phyloP scores from a whole-genome alignment of 2,888 invertebrate genomes.

The Clistopyga incitator region DNA sequence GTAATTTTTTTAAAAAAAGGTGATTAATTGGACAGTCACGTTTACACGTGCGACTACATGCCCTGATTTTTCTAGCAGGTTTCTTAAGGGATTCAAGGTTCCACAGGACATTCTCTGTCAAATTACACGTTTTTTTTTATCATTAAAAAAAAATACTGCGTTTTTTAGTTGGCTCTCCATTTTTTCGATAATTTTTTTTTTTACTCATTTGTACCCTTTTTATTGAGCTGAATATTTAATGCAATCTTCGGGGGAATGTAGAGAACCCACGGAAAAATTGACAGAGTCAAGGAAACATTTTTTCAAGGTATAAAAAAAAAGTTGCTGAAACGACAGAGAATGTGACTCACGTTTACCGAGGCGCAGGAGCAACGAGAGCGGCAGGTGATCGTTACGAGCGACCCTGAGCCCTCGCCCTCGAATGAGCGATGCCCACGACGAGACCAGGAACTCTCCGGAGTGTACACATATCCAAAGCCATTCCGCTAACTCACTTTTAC shows the following conservation, averaged over 20 bases:
- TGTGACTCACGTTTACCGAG: background rate
- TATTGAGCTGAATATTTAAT: background rate
- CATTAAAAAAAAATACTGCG: too few relatives aligned
- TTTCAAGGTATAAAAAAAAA: background rate
- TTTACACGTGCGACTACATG: slow-evolving; percentile 45
- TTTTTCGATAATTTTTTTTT: background rate
- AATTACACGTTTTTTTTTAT: too few relatives aligned
- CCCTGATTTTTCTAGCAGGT: slow-evolving; percentile 54
- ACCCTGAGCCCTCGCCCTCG: slow-evolving; percentile 24
- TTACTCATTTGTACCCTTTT: background rate
- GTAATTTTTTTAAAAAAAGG: slow-evolving; percentile 37
- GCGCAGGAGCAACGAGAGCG: slow-evolving; percentile 7
- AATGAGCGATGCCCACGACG: slow-evolving; percentile 25
- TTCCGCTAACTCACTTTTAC: slow-evolving; percentile 28
- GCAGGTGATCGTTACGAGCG: slow-evolving; percentile 25
- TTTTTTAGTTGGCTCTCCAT: too few relatives aligned
- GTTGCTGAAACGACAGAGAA: background rate
- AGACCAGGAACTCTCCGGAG: slow-evolving; percentile 17
- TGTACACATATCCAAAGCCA: background rate
- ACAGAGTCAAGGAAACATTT: background rate
- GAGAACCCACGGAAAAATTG: background rate
- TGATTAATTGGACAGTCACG: slow-evolving; percentile 49
- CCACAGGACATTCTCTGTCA: background rate
- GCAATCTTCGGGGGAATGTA: background rate
- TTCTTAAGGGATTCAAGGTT: slow-evolving; percentile 20